phyloP scores from a whole-genome alignment of 2,888 invertebrate species.

The Pheosia tremula region DNA sequence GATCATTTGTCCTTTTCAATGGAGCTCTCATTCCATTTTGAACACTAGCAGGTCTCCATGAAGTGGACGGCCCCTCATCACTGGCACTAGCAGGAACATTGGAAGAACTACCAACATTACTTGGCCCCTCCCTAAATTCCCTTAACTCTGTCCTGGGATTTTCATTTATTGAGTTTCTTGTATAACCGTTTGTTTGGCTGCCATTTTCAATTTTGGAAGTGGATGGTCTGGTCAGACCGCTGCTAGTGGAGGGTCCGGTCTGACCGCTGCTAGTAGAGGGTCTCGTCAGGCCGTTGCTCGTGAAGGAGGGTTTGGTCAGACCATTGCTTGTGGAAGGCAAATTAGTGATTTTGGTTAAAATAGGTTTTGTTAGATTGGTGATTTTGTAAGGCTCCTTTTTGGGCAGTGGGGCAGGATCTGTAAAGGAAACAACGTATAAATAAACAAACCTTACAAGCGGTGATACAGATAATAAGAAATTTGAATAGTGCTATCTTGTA shows the following conservation, averaged over 20 bases:
- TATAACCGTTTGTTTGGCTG: slow-evolving; percentile 20
- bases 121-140: slow-evolving; percentile 12
- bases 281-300: background rate
- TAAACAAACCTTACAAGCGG: too few species aligned
- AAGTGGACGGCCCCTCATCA: slow-evolving; percentile 13
- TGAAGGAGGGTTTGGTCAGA: background rate
- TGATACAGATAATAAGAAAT: background rate
- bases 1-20: slow-evolving; percentile 70
- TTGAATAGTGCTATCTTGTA: too few species aligned
- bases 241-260: slow-evolving; percentile 4
- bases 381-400: slow-evolving; percentile 43
- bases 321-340: slow-evolving; percentile 27
- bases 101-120: slow-evolving; percentile 19
- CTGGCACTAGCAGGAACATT: slow-evolving; percentile 5
- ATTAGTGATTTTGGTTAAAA: slow-evolving; percentile 17
- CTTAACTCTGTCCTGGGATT: slow-evolving; percentile 17
- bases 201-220: slow-evolving; percentile 7
- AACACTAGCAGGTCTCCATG: slow-evolving; percentile 14
- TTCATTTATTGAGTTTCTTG: slow-evolving; percentile 26
- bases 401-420: slow-evolving; percentile 50
- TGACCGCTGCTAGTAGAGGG: background rate
- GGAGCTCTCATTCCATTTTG: slow-evolving; percentile 39
- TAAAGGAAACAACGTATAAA: slow-evolving; percentile 9
- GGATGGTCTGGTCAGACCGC: background rate
- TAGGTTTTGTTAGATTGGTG: slow-evolving; percentile 15